These are phyloP conservation scores for Eumaeus atala DNA, from an alignment of 1,140 invertebrate species.

Conservation along the genomic window DNA sequence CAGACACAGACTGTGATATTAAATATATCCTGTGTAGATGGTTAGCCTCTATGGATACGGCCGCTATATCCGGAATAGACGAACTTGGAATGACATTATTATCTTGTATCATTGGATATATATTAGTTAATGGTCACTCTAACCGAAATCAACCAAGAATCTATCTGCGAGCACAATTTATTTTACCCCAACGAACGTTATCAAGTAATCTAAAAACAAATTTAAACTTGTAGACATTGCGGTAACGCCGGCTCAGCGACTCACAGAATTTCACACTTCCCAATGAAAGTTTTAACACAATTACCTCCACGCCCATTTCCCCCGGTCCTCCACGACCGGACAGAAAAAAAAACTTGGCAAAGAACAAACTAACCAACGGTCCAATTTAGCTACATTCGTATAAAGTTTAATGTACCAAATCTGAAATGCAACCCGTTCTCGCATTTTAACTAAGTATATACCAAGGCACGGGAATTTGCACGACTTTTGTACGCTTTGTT, in stretches of 20 bases:
- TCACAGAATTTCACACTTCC: constrained; percentile 64
- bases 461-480: constrained; percentile 27
- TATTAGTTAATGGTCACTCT: too few species aligned
- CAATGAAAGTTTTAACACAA: constrained; percentile 71
- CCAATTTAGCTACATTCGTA: constrained; percentile 65
- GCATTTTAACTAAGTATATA: constrained; percentile 48
- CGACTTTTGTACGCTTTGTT: constrained; percentile 30
- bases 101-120: too few species aligned
- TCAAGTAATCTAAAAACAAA: constrained; percentile 49
- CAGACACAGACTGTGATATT: too few species aligned
- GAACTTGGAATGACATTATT: too few species aligned
- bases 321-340: constrained; percentile 48
- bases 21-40: too few species aligned
- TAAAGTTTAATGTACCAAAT: constrained; percentile 70
- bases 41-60: too few species aligned
- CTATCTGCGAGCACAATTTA: too few species aligned
- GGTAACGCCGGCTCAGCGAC: constrained; percentile 46
- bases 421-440: constrained; percentile 53
- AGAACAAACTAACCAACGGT: constrained; percentile 68
- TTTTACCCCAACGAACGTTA: constrained; percentile 15
- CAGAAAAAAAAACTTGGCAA: constrained; percentile 68
- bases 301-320: constrained; percentile 58
- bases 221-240: constrained; percentile 55
- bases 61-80: too few species aligned
- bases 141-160: too few species aligned